Evolutionary conservation across 2,113 vertebrate species (phyloP).

Genomic region (Phyllopteryx taeniolatus): DNA sequence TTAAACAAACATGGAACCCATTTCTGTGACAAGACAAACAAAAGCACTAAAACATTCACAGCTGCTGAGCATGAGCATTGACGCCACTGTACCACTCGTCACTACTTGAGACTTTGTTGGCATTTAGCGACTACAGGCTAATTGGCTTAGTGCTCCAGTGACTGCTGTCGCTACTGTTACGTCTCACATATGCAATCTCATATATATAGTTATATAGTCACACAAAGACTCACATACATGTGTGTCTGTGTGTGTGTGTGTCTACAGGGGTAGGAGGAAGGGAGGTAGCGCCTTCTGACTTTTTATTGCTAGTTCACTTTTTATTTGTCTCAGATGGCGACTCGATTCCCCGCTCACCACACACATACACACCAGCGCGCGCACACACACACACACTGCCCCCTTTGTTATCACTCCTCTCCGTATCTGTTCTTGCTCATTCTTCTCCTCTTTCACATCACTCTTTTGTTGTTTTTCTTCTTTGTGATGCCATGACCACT

Average conservation of each 20-base stretch:
- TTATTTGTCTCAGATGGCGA: conserved; percentile 70
- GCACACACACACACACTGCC: conserved; percentile 35
- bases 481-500: neutral
- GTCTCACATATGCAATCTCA: neutral
- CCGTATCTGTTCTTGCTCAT: neutral
- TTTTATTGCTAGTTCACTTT: conserved; percentile 72
- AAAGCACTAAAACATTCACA: neutral
- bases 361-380: neutral
- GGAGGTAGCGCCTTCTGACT: conserved; percentile 61
- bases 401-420: conserved; percentile 59
- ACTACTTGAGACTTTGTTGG: neutral
- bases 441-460: neutral
- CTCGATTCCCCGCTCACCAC: conserved; percentile 47
- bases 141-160: neutral
- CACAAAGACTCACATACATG: neutral
- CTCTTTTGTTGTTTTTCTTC: neutral
- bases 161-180: neutral
- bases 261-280: conserved; percentile 15
- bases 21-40: conserved; percentile 1
- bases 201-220: neutral
- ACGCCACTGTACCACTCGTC: neutral
- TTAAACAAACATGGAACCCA: neutral
- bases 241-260: conserved; percentile 11
- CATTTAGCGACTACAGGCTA: neutral
- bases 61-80: neutral